These are phyloP conservation scores for Pseudochirops corinnae DNA, from an alignment of 2,797 vertebrate genomes.

Conservation along the genomic window DNA sequence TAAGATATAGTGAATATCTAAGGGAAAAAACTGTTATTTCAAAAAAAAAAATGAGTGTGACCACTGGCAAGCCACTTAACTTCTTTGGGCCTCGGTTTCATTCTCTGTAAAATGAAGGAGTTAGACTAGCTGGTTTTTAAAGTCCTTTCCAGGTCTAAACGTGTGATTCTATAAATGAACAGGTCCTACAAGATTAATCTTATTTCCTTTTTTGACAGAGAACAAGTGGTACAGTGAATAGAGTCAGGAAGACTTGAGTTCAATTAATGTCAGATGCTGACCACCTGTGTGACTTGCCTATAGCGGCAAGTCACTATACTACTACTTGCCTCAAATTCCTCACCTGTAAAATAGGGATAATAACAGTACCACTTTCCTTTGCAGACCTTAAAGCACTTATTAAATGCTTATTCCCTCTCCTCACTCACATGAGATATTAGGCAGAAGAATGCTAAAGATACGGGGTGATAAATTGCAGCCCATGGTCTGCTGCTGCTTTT, in stretches of 20 bases:
- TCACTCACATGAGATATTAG: neutral
- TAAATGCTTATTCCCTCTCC: neutral
- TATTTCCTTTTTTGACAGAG: neutral
- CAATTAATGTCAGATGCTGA: neutral
- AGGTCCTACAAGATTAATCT: neutral
- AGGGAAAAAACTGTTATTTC: neutral
- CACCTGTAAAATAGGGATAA: neutral
- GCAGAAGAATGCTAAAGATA: neutral
- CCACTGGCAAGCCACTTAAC: neutral
- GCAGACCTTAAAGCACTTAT: no score
- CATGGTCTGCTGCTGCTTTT: neutral
- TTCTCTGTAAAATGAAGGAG: neutral
- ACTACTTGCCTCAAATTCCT: neutral
- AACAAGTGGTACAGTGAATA: neutral
- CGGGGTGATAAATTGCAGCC: neutral
- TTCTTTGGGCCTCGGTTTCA: neutral
- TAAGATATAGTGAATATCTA: neutral
- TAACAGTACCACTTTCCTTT: neutral
- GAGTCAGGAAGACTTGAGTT: neutral
- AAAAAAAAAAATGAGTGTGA: neutral
- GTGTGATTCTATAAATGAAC: neutral
- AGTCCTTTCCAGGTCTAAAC: neutral
- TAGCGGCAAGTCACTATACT: neutral
- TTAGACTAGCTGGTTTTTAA: neutral
- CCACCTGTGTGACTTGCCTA: neutral